These are phyloP conservation scores for Danio albolineatus DNA, from an alignment of 2,797 vertebrate genomes.

Conservation along the genomic window DNA sequence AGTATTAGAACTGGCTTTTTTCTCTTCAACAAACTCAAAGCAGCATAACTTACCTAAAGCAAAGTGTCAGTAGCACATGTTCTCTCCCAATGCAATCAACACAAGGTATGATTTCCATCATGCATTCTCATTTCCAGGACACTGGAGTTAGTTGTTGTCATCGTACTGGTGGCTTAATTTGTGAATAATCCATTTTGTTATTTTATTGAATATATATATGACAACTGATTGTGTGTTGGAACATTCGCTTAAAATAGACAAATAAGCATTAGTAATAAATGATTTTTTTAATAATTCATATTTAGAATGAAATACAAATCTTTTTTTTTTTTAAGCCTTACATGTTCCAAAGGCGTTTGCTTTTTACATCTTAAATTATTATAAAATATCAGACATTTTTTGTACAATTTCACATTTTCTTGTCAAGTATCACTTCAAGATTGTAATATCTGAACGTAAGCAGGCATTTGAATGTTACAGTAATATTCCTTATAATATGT, in stretches of 20 bases:
- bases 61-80: not conserved
- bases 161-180: slow-evolving; percentile 1
- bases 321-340: not conserved
- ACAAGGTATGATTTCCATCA: not conserved
- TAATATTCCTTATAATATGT: not conserved
- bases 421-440: slow-evolving; percentile 41
- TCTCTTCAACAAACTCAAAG: not conserved
- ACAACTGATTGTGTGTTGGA: not conserved
- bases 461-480: slow-evolving; percentile 10
- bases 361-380: slow-evolving; percentile 3
- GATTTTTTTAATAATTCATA: not conserved
- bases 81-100: not conserved
- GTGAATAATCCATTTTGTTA: not conserved
- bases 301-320: slow-evolving; percentile 1
- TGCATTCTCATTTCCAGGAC: not conserved
- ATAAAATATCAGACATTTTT: not conserved
- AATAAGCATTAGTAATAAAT: not conserved
- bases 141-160: not conserved
- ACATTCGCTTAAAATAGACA: not conserved
- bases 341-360: not conserved
- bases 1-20: not conserved
- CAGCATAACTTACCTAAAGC: not conserved
- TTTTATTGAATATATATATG: slow-evolving; percentile 3
- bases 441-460: slow-evolving; percentile 19
- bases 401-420: slow-evolving; percentile 20